Conservation (phyloP, 2,888 invertebrate species). For the Rambutsinella grinnellia region DNA sequence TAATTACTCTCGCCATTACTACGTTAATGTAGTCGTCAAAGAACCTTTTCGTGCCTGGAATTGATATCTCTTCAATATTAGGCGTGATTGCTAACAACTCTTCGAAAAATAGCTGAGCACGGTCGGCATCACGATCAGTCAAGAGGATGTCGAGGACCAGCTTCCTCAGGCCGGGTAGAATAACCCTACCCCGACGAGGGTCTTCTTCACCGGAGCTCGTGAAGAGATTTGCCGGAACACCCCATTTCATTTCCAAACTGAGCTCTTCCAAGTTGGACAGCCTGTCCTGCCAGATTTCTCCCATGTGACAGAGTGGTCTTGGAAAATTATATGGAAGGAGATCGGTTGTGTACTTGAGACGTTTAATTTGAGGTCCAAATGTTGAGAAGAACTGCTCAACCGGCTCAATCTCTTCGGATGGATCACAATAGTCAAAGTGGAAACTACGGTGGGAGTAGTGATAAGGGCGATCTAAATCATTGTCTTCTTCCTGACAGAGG, state of each 20-base stretch:
- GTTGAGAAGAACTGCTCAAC: constrained; percentile 46
- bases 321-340: constrained; percentile 55
- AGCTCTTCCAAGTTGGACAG: constrained; percentile 44
- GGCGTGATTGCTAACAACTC: constrained; percentile 42
- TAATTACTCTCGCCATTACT: constrained; percentile 40
- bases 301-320: constrained; percentile 45
- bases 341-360: constrained; percentile 54
- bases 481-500: background rate
- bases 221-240: constrained; percentile 42
- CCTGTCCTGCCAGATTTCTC: constrained; percentile 48
- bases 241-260: constrained; percentile 54
- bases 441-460: constrained; percentile 48
- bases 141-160: constrained; percentile 48
- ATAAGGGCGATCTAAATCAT: constrained; percentile 16
- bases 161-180: constrained; percentile 34
- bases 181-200: background rate
- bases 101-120: constrained; percentile 32
- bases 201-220: background rate
- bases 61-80: constrained; percentile 51
- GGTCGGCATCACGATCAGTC: constrained; percentile 50
- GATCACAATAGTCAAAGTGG: constrained; percentile 48
- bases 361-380: constrained; percentile 39
- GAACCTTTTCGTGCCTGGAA: constrained; percentile 51
- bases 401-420: constrained; percentile 14
- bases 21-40: constrained; percentile 59